phyloP scores from a whole-genome alignment of 92 coral and sea anemone species.

The Hydrozoanthus gracilis region DNA sequence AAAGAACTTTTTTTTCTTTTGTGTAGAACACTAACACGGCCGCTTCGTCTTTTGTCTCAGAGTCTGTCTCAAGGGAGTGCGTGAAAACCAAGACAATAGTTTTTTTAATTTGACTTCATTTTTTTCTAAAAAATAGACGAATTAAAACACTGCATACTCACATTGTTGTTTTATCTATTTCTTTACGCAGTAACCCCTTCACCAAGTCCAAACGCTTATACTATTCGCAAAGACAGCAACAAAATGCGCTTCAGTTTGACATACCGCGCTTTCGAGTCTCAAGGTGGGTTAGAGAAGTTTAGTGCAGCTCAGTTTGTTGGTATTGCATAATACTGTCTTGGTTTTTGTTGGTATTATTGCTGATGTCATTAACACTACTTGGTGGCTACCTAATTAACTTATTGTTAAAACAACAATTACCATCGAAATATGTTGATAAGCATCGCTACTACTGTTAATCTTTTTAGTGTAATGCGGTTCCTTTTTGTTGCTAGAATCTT shows the following conservation, averaged over 20 bases:
- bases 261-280: constrained; percentile 47
- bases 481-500: neutral
- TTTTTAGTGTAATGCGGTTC: neutral
- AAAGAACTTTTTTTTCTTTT: no score
- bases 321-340: neutral
- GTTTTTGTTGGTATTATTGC: neutral
- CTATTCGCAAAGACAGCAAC: constrained; percentile 17
- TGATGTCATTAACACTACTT: neutral
- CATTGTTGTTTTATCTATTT: neutral
- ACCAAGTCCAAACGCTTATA: constrained; percentile 57
- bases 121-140: neutral
- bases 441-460: neutral
- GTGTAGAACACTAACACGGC: no score
- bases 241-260: constrained; percentile 52
- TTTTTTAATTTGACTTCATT: neutral
- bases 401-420: neutral
- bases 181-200: constrained; percentile 25
- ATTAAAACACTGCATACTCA: neutral
- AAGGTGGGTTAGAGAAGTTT: constrained; percentile 28
- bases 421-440: neutral
- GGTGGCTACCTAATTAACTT: no score
- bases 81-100: neutral
- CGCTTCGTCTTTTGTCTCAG: no score
- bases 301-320: neutral
- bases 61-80: no score